Percentiles rank a stretch among this genome's conserved stretches.
Conservation (phyloP, 2,888 invertebrate genomes). For the Isoperla grammatica region DNA sequence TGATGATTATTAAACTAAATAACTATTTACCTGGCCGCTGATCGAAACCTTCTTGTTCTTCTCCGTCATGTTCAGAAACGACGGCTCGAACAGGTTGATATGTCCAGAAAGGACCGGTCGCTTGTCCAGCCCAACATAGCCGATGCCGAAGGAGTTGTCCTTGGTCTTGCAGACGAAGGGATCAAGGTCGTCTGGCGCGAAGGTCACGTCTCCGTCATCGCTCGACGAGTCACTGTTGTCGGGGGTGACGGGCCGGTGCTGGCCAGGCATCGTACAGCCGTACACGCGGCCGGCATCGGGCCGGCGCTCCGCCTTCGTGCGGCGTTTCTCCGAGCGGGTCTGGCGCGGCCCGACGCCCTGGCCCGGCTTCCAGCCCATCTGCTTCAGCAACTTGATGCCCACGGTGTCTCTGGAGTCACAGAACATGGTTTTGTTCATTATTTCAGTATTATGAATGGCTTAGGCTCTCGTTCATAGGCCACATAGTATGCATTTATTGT, state of each 20-base stretch:
- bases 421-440: too few species aligned
- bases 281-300: constrained; percentile 45
- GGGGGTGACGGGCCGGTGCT: constrained; percentile 19
- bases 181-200: constrained; percentile 79
- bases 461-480: too few species aligned
- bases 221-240: constrained; percentile 43
- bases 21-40: constrained; percentile 45
- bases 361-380: constrained; percentile 90
- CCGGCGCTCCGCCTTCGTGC: constrained; percentile 35
- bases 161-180: constrained; percentile 67
- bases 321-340: constrained; percentile 43
- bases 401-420: constrained; percentile 65
- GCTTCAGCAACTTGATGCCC: constrained; percentile 75
- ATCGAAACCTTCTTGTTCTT: constrained; percentile 54
- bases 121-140: constrained; percentile 67
- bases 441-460: too few species aligned
- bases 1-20: too few species aligned
- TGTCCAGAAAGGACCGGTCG: constrained; percentile 52
- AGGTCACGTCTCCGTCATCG: constrained; percentile 50
- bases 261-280: constrained; percentile 47
- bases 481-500: too few species aligned
- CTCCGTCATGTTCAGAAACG: constrained; percentile 51
- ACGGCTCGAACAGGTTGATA: constrained; percentile 45
- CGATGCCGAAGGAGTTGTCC: constrained; percentile 73
- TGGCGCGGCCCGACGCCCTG: constrained; percentile 71